Evolutionary conservation across 2,113 vertebrate species (phyloP).

Genomic region (Eidolon helvum): DNA sequence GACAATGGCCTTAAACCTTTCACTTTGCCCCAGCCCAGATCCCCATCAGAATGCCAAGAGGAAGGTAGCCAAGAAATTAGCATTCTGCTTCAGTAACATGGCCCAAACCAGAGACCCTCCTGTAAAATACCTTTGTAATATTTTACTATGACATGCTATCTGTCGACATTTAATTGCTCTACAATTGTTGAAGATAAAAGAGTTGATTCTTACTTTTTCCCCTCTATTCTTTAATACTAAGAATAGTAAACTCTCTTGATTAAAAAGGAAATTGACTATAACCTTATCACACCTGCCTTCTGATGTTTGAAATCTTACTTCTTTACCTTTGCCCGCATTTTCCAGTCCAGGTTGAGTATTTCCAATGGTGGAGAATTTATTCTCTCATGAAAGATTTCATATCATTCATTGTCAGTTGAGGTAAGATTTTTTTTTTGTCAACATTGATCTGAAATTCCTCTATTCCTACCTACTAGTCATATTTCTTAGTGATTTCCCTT

Average conservation of each 20-base stretch:
- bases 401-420: background rate
- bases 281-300: background rate
- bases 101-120: background rate
- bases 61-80: background rate
- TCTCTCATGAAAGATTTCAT: background rate
- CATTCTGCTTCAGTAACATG: background rate
- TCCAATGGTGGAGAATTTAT: background rate
- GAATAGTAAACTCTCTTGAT: background rate
- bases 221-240: background rate
- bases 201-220: background rate
- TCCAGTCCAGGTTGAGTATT: background rate
- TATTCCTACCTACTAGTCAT: background rate
- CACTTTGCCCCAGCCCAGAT: background rate
- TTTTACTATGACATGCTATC: background rate
- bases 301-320: constrained; percentile 13
- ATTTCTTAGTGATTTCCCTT: background rate
- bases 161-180: background rate
- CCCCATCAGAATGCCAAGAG: background rate
- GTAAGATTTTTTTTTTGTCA: background rate
- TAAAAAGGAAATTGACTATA: background rate
- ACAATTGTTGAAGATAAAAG: background rate
- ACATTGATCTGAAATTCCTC: background rate
- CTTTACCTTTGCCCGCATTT: background rate
- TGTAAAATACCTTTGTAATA: background rate
- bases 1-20: background rate